phyloP scores from a whole-genome alignment of 2,888 invertebrate genomes.

The Rotaria sp. region DNA sequence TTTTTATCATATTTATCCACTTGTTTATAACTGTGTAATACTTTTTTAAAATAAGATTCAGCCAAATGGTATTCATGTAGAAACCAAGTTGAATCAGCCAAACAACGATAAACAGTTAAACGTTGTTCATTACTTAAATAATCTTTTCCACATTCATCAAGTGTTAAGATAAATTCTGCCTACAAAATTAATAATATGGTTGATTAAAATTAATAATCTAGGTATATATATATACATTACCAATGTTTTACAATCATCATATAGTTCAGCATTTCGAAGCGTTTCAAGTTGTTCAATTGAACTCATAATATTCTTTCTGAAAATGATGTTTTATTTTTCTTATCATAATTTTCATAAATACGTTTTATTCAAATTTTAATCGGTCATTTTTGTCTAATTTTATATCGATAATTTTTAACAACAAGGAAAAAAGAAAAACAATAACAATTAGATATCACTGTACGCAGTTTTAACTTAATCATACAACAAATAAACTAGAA shows the following conservation, averaged over 20 bases:
- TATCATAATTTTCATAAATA: neutral
- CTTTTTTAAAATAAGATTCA: neutral
- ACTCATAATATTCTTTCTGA: neutral
- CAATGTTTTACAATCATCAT: conserved; percentile 7
- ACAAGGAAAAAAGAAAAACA: neutral
- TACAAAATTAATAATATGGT: neutral
- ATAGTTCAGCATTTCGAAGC: neutral
- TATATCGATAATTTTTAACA: neutral
- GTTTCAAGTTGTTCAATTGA: neutral
- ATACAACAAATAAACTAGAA: neutral
- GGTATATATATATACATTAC: neutral
- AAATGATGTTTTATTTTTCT: neutral
- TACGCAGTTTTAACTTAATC: neutral
- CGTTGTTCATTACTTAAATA: neutral
- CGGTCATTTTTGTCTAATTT: neutral
- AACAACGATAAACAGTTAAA: conserved; percentile 1
- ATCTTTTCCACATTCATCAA: conserved; percentile 18
- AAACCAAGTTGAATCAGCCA: conserved; percentile 11
- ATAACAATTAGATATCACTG: neutral
- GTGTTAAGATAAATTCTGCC: conserved; percentile 7
- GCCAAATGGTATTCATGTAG: conserved; percentile 2
- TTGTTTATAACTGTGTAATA: neutral
- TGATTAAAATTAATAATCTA: neutral
- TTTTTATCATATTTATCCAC: neutral
- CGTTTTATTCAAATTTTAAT: too few species aligned